Evolutionary conservation across 2,888 invertebrate species (phyloP), one percentile per base, ranked within the genome.

Genomic region (Cephonodes hylas): DNA sequence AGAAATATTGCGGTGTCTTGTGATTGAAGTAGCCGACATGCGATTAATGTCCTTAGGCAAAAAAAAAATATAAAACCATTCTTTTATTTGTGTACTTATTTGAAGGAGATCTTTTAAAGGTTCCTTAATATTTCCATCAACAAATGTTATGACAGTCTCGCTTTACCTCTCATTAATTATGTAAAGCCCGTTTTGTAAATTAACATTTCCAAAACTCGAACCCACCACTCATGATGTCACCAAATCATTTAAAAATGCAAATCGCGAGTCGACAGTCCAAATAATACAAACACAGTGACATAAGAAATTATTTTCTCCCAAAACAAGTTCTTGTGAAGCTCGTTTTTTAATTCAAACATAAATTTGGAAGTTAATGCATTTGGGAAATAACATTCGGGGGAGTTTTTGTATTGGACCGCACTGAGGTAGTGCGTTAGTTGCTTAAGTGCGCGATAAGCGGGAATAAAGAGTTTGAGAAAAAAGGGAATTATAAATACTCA

Each of bases 321-420:
- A 63, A 73, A 76, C 68, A 69, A 61, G 73, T 75, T 62, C 38
- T 68, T 64, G 68, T 71, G 66, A 64, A 63, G 59, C 66, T 68
- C 65, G 69, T 71, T 77, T 38, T n/a, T 77, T 82, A 76, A 75
- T 79, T 71, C 64, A 70, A 64, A 67, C 75, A 83, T 85, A 84
- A 84, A 86, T 85, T 82, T 72, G 75, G 73, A 63, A 73, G 73
- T 76, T 79, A 80, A 83, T 80, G 80, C 64, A 70, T 76, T 77
- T 72, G 67, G 66, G 69, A 77, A 74, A 78, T 78, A 73, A 74
- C 74, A 77, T 82, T 80, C 78, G 68, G 64, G 66, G 69, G 69
- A 67, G 72, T 74, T 73, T 72, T 66, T 63, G 62, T 69, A 69
- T 75, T 63, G 63, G 66, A 62, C 59, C 64, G 61, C 66, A 70